Evolutionary conservation across 2,113 vertebrate genomes (phyloP), one percentile per base, ranked within the genome.

Genomic region (Eulemur macaco): DNA sequence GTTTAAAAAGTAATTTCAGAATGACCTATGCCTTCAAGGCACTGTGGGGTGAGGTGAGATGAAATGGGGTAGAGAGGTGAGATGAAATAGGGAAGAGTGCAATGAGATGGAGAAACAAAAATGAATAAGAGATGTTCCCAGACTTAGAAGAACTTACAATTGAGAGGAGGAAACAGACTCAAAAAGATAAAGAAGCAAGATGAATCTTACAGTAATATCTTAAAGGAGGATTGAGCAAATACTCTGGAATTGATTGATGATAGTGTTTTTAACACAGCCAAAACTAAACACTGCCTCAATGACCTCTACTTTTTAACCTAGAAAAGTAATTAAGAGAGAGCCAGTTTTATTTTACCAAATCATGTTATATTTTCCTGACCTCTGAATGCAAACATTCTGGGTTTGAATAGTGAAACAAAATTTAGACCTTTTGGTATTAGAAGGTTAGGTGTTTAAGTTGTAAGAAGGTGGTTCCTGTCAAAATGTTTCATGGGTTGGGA

Each of bases 301-400:
- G 58, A 91, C 73, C 63, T 96, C 83, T 95, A 80, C 42, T 86
- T 93, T 96, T 89, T 91, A 58, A 97, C 50, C 39, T 86, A 54
- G 86, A 89, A 97, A 96, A 93, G 78, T 74, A 96, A 95, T 86
- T 91, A 96, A 76, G 84, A 42, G 42, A 96, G 42, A 96, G 69
- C 50, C 45, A 94, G 34, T 92, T 98, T 96, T 94, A 23, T 29
- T 86, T 96, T 83, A 92, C 25, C 9, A 93, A 93, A 63, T 13
- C n/a, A 64, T 50, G 77, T 47, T 95, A 52, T 78, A 83, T 86
- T 95, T 96, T 96, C 89, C n/a, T 94, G 89, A 97, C 77, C 77
- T 97, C 47, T 93, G 15, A 94, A 91, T 91, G 29, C n/a, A 97
- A 95, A 93, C 42, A 76, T 88, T 96, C 93, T 90, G 45, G n/a